phyloP scores from a whole-genome alignment of 2,888 invertebrate genomes.

The Petrolisthes cinctipes region DNA sequence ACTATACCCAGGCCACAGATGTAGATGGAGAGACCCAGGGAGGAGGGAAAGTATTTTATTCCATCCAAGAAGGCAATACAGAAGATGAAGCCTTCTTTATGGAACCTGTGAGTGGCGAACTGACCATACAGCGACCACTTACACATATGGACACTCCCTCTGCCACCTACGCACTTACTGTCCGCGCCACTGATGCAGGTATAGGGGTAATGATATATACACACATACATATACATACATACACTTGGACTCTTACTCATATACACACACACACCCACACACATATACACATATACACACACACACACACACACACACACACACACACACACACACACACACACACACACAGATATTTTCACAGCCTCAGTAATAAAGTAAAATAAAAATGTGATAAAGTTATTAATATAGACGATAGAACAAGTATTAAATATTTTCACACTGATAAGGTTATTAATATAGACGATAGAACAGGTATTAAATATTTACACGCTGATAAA shows the following conservation, averaged over 20 bases:
- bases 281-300: too few relatives aligned
- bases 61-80: slow-evolving; percentile 79
- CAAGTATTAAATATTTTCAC: too few relatives aligned
- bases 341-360: too few relatives aligned
- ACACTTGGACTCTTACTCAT: too few relatives aligned
- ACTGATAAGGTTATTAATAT: too few relatives aligned
- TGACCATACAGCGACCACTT: slow-evolving; percentile 61
- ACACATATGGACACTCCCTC: slow-evolving; percentile 76
- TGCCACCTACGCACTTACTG: slow-evolving; percentile 73
- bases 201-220: slow-evolving; percentile 55
- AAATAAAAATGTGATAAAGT: background rate
- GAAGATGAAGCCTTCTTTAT: slow-evolving; percentile 69
- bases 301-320: too few relatives aligned
- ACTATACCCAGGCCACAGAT: slow-evolving; percentile 76
- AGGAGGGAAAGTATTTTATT: slow-evolving; percentile 78
- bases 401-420: too few relatives aligned
- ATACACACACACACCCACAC: too few relatives aligned
- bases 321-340: too few relatives aligned
- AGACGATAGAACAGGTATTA: too few relatives aligned
- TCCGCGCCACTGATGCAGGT: slow-evolving; percentile 78
- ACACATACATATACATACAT: too few relatives aligned
- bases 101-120: slow-evolving; percentile 59
- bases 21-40: slow-evolving; percentile 79
- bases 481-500: too few relatives aligned
- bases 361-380: background rate